Conservation (phyloP, 1,140 invertebrate species). For the Globodera rostochiensis region DNA sequence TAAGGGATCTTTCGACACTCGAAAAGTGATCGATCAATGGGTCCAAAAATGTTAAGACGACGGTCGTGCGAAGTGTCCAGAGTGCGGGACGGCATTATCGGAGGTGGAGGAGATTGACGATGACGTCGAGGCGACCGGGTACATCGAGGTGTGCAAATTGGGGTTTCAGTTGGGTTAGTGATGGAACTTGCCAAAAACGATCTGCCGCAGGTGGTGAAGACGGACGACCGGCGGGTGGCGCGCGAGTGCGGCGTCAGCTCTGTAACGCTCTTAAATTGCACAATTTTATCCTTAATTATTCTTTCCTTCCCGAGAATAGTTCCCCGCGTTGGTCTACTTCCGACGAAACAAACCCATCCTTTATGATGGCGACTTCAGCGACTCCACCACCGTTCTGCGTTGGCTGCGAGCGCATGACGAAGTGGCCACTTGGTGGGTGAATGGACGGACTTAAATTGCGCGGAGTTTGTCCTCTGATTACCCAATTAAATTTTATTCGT, state of each 20-base stretch:
- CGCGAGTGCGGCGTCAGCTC: conserved; percentile 61
- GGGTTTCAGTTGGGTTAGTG: background rate
- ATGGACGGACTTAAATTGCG: no score
- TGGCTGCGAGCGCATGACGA: conserved; percentile 66
- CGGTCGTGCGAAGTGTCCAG: conserved; percentile 61
- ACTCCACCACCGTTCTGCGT: conserved; percentile 60
- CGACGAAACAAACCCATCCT: conserved; percentile 63
- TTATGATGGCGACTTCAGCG: conserved; percentile 65
- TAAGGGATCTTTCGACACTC: conserved; percentile 37
- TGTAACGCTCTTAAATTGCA: conserved; percentile 25
- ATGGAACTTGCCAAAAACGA: background rate
- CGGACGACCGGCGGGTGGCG: conserved; percentile 63
- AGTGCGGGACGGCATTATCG: conserved; percentile 56
- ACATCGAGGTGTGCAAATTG: conserved; percentile 55
- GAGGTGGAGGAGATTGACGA: conserved; percentile 65
- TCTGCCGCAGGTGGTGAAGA: conserved; percentile 57
- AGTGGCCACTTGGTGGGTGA: conserved; percentile 37
- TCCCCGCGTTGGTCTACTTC: conserved; percentile 62
- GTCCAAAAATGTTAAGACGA: conserved; percentile 49
- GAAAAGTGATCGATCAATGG: background rate
- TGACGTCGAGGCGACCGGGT: conserved; percentile 64
- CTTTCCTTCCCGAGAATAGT: background rate
- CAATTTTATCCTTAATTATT: background rate
- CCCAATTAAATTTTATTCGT: background rate
- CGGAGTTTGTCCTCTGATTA: background rate